phyloP scores from a whole-genome alignment of 2,888 invertebrate species.

The Cremastinae sp. region DNA sequence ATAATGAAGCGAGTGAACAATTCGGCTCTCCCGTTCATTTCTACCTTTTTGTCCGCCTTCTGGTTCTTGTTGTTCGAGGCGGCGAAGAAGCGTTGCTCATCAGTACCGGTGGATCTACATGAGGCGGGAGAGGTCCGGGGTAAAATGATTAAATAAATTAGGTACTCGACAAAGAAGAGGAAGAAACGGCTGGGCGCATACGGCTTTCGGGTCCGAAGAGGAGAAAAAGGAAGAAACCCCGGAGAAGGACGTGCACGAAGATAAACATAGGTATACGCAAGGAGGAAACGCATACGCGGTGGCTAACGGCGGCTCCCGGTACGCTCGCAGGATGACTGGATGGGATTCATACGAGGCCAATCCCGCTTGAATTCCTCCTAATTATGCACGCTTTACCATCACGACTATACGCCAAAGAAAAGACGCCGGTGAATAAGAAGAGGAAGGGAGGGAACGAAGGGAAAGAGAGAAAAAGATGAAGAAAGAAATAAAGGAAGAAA shows the following conservation, averaged over 20 bases:
- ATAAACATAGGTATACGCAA: slow-evolving; percentile 26
- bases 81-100: slow-evolving; percentile 7
- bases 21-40: neutral
- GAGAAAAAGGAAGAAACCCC: slow-evolving; percentile 20
- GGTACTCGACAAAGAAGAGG: slow-evolving; percentile 77
- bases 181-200: neutral
- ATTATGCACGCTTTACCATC: slow-evolving; percentile 79
- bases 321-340: slow-evolving; percentile 73
- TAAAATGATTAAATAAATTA: slow-evolving; percentile 79
- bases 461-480: slow-evolving; percentile 41
- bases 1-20: too few relatives aligned
- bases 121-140: slow-evolving; percentile 50
- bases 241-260: slow-evolving; percentile 32
- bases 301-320: slow-evolving; percentile 39
- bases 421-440: slow-evolving; percentile 47
- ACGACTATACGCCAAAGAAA: slow-evolving; percentile 64
- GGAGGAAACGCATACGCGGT: slow-evolving; percentile 30
- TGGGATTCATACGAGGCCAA: slow-evolving; percentile 77
- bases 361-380: slow-evolving; percentile 79
- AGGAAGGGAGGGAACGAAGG: slow-evolving; percentile 42
- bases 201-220: slow-evolving; percentile 10
- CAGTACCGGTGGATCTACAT: neutral
- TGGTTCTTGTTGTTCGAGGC: slow-evolving; percentile 10
- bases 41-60: neutral
- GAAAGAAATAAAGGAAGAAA: slow-evolving; percentile 37